Conservation (phyloP, 2,113 vertebrate species). For the Corydoras maculifer region DNA sequence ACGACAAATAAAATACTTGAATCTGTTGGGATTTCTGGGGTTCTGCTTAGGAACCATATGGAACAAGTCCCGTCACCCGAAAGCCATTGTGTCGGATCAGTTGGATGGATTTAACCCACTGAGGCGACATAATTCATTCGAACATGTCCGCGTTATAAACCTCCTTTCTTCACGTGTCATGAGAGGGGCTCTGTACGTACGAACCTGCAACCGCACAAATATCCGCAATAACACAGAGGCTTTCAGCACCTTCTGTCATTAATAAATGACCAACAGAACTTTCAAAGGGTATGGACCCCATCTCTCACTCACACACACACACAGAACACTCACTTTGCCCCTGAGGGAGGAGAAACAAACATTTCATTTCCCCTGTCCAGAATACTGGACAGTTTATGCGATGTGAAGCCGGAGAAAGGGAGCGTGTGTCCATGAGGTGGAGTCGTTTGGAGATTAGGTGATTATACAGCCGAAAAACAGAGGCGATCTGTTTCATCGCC, state of each 20-base stretch:
- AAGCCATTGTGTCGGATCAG: no score
- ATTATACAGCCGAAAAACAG: constrained; percentile 30
- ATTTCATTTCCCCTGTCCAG: constrained; percentile 70
- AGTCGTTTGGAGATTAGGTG: constrained; percentile 38
- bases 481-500: constrained; percentile 21
- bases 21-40: no score
- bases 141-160: no score
- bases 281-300: constrained; percentile 2
- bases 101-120: no score
- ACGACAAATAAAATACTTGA: no score
- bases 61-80: no score
- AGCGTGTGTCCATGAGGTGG: constrained; percentile 36
- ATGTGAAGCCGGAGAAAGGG: constrained; percentile 53
- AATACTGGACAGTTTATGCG: constrained; percentile 56
- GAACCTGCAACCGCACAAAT: neutral
- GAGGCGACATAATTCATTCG: no score
- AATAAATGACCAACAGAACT: constrained; percentile 28
- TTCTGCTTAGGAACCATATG: no score
- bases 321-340: constrained; percentile 21
- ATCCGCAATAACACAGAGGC: constrained; percentile 16
- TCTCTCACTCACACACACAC: neutral
- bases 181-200: no score
- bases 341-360: constrained; percentile 60
- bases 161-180: no score
- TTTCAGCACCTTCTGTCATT: constrained; percentile 31